Base-by-base conservation (phyloP, 2,888 invertebrate genomes). In the Erebia palarica region DNA sequence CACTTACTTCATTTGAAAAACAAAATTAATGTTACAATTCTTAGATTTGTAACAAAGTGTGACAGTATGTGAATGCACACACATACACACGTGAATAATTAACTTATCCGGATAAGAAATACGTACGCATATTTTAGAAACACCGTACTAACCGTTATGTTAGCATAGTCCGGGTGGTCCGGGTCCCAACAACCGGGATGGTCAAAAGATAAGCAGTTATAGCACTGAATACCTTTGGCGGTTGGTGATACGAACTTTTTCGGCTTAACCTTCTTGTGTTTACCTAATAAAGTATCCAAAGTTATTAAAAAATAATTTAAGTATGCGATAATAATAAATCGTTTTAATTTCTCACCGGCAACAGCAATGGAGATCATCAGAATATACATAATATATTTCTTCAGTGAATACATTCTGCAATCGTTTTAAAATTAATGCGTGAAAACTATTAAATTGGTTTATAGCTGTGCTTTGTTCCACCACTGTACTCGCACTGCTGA, bases 131-230 rank as follows among this genome's bases (percentile, higher is more conserved):
- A 18, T 10, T 55, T 69, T 10, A 53, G 27, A 36, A 36, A 53
- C 47, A 18, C 5, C 14, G 27, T 67, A 78, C 81, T 86, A 21
- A 92, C 92, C 59, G 92, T 92, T 53, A 91, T 85, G 75, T 93
- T 93, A 13, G 88, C 85, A 81, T 88, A 89, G 80, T 92, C 91
- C 1, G 92, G 92, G 72, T 93, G 93, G 73, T 91, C 92, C 27
- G 93, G 92, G 77, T 93, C 92, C 93, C 93, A 93, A 83, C 93
- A 93, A 65, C 92, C 93, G 47, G 91, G 90, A 79, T 92, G 91
- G 82, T 93, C 93, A 81, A 90, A 91, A 18, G 92, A 92, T 61
- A 92, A 79, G 75, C 93, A 93, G 80, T 93, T 93, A 84, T 92
- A 93, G 77, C 93, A 93, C 79, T 90, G 92, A 72, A 91, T 88